Evolutionary conservation across 2,888 invertebrate genomes (phyloP).

Genomic region (Chaitophorus viminalis): DNA sequence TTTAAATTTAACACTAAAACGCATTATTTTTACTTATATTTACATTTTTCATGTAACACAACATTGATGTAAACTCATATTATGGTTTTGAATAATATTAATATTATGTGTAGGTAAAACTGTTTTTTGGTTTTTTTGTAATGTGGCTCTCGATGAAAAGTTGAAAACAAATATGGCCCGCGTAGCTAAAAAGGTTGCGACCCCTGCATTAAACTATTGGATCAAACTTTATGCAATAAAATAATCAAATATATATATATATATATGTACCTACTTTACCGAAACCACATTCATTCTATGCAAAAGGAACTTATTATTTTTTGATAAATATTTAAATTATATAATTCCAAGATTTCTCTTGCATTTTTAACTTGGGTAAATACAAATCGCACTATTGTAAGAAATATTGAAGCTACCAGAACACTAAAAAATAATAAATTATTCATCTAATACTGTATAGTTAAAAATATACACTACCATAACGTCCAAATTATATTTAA

Average conservation of each 20-base stretch:
- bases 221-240: neutral
- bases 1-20: too few species aligned
- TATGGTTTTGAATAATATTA: too few species aligned
- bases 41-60: too few species aligned
- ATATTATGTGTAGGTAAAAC: too few species aligned
- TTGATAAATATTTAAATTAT: constrained; percentile 17
- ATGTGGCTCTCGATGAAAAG: too few species aligned
- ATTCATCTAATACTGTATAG: constrained; percentile 19
- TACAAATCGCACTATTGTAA: constrained; percentile 2
- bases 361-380: constrained; percentile 33
- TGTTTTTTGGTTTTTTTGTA: too few species aligned
- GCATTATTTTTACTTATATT: too few species aligned
- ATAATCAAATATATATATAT: neutral
- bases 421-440: constrained; percentile 25
- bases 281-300: neutral
- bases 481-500: constrained; percentile 15
- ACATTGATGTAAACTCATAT: too few species aligned
- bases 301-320: constrained; percentile 25
- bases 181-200: too few species aligned
- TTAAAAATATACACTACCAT: constrained; percentile 16
- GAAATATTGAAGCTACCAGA: constrained; percentile 28
- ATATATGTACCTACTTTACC: neutral
- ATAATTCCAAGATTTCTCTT: neutral
- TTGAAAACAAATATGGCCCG: too few species aligned
- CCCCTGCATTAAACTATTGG: neutral